Evolutionary conservation across 30 jellyfish, hydroid and myxozoan species (phyloP).

Genomic region (Cassiopea andromeda): DNA sequence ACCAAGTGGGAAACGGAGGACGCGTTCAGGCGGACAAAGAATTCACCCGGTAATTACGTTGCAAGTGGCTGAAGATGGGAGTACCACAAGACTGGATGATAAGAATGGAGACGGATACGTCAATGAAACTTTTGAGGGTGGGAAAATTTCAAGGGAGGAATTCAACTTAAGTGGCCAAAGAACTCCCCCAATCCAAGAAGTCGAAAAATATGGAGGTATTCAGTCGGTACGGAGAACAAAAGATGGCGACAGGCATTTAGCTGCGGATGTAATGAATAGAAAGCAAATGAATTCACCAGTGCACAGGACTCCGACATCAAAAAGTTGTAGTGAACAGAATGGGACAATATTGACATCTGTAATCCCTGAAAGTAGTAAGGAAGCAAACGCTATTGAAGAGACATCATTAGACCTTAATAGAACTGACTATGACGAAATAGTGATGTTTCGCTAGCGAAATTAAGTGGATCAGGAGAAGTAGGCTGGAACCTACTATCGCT

Average conservation of each 20-base stretch:
- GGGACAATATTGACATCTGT: conserved; percentile 33
- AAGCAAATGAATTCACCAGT: conserved; percentile 40
- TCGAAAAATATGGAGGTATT: conserved; percentile 4
- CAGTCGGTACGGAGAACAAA: not conserved
- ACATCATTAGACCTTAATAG: conserved; percentile 28
- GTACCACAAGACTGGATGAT: conserved; percentile 11
- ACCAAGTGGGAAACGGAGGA: conserved; percentile 67
- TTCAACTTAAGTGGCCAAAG: conserved; percentile 17
- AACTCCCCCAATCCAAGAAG: conserved; percentile 64
- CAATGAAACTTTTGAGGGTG: conserved; percentile 28
- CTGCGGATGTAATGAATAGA: conserved; percentile 2
- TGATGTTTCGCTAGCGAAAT: conserved; percentile 23
- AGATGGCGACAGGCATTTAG: conserved; percentile 12
- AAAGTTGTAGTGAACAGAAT: conserved; percentile 20
- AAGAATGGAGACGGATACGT: conserved; percentile 29
- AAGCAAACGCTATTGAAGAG: conserved; percentile 26
- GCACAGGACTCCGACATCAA: not conserved
- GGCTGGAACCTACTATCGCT: too few relatives aligned
- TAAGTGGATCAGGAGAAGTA: too few relatives aligned
- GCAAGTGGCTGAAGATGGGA: conserved; percentile 56
- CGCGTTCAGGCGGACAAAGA: conserved; percentile 52
- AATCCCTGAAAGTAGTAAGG: conserved; percentile 18
- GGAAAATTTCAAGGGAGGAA: conserved; percentile 14
- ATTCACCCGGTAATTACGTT: conserved; percentile 70
- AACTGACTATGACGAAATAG: not conserved